These are phyloP conservation scores for Spheniscus mendiculus DNA, from an alignment of 2,113 vertebrate species.

Conservation along the genomic window DNA sequence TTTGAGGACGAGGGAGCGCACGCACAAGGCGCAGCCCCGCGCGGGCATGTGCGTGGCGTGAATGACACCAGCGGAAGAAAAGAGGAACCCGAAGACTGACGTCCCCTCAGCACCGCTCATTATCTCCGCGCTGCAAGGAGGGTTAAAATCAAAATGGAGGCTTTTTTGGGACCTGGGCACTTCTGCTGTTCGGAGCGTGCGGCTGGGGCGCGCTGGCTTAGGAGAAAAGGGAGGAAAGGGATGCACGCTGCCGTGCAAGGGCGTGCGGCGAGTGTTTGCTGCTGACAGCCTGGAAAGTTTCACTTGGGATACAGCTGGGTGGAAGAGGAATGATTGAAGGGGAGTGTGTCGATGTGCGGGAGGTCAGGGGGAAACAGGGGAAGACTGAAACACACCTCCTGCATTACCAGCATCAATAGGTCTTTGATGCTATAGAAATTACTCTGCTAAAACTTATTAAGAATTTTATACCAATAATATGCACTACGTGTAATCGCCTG, in stretches of 20 bases:
- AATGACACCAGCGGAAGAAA: not conserved
- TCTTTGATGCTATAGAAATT: conserved; percentile 7
- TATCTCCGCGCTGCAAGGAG: not conserved
- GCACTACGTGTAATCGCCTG: not conserved
- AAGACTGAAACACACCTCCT: conserved; percentile 3
- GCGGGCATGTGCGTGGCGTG: not conserved
- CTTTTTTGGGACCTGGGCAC: not conserved
- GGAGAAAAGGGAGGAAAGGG: not conserved
- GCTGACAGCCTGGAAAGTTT: not conserved
- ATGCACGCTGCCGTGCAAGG: not conserved
- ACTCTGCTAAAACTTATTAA: conserved; percentile 15
- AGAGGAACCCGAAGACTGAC: not conserved
- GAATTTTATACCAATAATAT: not conserved
- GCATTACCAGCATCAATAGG: not conserved
- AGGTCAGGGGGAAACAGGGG: conserved; percentile 42
- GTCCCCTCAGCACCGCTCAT: not conserved
- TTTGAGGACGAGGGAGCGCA: not conserved
- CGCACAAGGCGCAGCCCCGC: rapidly evolving
- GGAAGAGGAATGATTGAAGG: conserved; percentile 33
- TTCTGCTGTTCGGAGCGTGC: not conserved
- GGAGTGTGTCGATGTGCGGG: not conserved
- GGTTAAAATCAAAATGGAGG: not conserved
- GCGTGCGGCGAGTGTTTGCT: rapidly evolving
- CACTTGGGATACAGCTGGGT: not conserved
- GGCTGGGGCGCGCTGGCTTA: not conserved